Conservation (phyloP, 2,797 vertebrate genomes). For the Xerus rutilus region DNA sequence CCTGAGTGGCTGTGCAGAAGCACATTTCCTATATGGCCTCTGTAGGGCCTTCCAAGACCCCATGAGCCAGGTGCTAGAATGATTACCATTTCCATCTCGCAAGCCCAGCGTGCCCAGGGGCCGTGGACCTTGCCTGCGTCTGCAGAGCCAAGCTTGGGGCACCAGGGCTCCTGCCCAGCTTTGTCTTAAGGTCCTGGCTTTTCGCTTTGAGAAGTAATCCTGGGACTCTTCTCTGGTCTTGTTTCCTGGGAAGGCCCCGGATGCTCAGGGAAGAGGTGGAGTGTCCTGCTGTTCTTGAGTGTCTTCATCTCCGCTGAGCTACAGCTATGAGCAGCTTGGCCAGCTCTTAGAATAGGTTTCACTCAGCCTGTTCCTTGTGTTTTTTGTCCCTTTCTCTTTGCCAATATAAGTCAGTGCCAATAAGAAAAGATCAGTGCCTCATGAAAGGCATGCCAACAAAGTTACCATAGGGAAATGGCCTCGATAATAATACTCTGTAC, state of each 20-base stretch:
- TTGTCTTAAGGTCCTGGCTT: neutral
- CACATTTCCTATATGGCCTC: neutral
- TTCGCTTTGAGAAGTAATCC: neutral
- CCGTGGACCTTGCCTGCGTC: neutral
- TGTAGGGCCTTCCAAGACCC: neutral
- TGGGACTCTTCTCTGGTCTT: neutral
- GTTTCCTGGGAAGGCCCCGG: neutral
- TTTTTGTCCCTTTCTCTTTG: conserved; percentile 72
- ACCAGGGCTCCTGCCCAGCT: neutral
- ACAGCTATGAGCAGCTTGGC: neutral
- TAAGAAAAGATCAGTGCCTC: conserved; percentile 3
- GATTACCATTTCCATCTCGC: neutral
- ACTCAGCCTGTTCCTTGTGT: conserved; percentile 47
- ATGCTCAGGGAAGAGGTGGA: neutral
- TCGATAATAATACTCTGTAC: neutral
- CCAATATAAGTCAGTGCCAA: conserved; percentile 53
- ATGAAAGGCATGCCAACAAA: neutral
- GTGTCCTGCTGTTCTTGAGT: neutral
- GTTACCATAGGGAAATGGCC: neutral
- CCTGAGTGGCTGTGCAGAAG: neutral
- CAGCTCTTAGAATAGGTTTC: neutral
- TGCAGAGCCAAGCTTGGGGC: neutral
- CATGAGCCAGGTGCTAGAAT: neutral
- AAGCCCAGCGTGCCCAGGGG: neutral
- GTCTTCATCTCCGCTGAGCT: neutral